Conservation (phyloP, 2,888 invertebrate species). For the Allygus modestus region DNA sequence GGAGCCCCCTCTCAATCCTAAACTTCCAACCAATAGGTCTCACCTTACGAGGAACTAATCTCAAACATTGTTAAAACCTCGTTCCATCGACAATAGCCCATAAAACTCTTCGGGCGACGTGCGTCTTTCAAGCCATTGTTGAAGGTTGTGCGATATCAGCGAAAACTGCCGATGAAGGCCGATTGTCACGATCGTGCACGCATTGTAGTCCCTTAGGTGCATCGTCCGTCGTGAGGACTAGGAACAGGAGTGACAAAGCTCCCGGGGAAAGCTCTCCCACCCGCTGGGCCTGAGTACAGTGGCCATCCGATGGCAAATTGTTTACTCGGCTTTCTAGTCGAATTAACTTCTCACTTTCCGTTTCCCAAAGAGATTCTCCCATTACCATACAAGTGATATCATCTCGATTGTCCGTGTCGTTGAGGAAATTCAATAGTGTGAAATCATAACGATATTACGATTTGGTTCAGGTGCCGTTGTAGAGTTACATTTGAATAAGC, state of each 20-base stretch:
- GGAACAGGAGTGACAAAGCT: conserved; percentile 8
- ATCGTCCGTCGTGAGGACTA: not conserved
- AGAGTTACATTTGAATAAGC: not conserved
- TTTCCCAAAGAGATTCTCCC: conserved; percentile 44
- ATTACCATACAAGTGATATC: conserved; percentile 28
- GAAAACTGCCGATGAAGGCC: conserved; percentile 28
- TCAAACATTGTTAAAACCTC: conserved; percentile 31
- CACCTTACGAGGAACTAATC: conserved; percentile 30
- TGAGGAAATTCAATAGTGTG: conserved; percentile 3
- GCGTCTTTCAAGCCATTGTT: conserved; percentile 25
- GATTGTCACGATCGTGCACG: conserved; percentile 28
- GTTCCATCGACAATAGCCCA: conserved; percentile 6
- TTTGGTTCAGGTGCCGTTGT: not conserved
- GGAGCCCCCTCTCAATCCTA: too few relatives aligned
- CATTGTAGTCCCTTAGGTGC: not conserved
- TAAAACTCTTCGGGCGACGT: not conserved
- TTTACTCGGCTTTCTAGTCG: conserved; percentile 52
- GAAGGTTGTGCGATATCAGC: conserved; percentile 27
- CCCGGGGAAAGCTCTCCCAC: conserved; percentile 47
- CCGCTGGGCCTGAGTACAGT: conserved; percentile 22
- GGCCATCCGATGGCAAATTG: conserved; percentile 39
- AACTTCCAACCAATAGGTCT: not conserved
- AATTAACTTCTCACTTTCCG: conserved; percentile 58
- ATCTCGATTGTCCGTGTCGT: conserved; percentile 36
- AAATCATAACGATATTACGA: not conserved